A percentile compares a stretch with the other conserved stretches of the same genome.
Conservation (phyloP, 2,113 vertebrate genomes). For the Actinemys pallida region DNA sequence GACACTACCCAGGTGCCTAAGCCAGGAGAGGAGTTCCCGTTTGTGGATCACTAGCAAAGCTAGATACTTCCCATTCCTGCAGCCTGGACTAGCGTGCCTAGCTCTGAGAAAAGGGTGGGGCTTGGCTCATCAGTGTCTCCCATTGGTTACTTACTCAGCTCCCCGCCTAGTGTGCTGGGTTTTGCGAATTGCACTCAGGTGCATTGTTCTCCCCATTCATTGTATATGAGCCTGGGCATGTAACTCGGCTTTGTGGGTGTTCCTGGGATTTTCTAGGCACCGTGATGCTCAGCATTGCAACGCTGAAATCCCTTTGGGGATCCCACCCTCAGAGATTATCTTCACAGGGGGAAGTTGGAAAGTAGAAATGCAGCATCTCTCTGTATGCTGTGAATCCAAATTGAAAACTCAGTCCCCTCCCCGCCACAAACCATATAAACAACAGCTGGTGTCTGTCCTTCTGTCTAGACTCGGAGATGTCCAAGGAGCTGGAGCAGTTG, state of each 20-base stretch:
- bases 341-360: neutral
- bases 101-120: neutral
- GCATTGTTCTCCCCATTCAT: neutral
- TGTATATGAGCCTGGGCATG: neutral
- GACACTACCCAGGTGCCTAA: neutral
- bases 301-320: too few species aligned
- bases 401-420: too few species aligned
- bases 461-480: neutral
- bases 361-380: neutral
- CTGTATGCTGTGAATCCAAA: neutral
- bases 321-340: too few species aligned
- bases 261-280: too few species aligned
- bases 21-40: neutral
- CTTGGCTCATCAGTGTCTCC: neutral
- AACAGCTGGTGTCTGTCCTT: neutral
- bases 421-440: neutral
- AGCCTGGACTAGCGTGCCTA: neutral
- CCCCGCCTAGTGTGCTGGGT: too few species aligned
- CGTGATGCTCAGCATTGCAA: too few species aligned
- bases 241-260: neutral
- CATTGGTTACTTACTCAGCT: too few species aligned
- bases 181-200: neutral
- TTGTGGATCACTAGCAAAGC: too few species aligned
- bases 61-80: neutral
- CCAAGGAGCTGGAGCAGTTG: slow-evolving; percentile 7